Evolutionary conservation across 2,113 vertebrate genomes (phyloP).

Genomic region (Syngnathus typhle): DNA sequence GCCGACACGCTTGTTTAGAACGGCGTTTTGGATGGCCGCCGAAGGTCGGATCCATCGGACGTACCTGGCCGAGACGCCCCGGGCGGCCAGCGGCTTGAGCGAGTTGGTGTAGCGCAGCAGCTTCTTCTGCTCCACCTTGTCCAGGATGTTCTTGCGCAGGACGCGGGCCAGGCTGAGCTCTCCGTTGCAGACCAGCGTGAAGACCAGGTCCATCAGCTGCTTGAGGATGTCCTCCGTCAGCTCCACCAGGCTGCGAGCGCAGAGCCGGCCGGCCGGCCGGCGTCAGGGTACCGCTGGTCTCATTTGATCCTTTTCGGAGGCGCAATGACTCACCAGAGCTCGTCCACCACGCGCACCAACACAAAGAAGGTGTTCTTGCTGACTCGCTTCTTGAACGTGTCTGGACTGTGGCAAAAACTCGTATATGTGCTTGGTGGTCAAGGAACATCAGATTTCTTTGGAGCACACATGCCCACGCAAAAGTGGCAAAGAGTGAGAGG

Average conservation of each 20-base stretch:
- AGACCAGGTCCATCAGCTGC: conserved; percentile 96
- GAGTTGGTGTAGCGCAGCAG: conserved; percentile 83
- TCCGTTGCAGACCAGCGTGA: conserved; percentile 86
- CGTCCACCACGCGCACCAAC: conserved; percentile 93
- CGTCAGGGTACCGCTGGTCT: background rate
- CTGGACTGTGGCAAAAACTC: conserved; percentile 90
- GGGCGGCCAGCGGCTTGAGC: conserved; percentile 85
- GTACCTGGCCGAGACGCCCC: conserved; percentile 93
- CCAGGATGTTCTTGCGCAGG: conserved; percentile 93
- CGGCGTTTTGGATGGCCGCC: background rate
- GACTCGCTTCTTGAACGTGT: conserved; percentile 94
- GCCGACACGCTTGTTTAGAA: background rate
- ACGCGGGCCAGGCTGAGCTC: conserved; percentile 95
- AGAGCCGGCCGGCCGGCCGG: too few relatives aligned
- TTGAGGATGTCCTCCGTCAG: conserved; percentile 93
- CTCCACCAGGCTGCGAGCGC: conserved; percentile 80
- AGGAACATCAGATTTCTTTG: conserved; percentile 49
- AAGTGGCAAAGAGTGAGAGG: conserved; percentile 65
- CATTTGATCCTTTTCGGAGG: background rate
- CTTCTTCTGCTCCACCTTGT: conserved; percentile 95
- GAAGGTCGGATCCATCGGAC: background rate
- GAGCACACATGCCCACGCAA: too few relatives aligned
- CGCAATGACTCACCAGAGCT: conserved; percentile 85
- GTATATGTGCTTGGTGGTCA: conserved; percentile 85
- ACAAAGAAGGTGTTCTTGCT: conserved; percentile 99